Conservation (phyloP, 2,797 vertebrate species). For the Hephaestus fuliginosus region DNA sequence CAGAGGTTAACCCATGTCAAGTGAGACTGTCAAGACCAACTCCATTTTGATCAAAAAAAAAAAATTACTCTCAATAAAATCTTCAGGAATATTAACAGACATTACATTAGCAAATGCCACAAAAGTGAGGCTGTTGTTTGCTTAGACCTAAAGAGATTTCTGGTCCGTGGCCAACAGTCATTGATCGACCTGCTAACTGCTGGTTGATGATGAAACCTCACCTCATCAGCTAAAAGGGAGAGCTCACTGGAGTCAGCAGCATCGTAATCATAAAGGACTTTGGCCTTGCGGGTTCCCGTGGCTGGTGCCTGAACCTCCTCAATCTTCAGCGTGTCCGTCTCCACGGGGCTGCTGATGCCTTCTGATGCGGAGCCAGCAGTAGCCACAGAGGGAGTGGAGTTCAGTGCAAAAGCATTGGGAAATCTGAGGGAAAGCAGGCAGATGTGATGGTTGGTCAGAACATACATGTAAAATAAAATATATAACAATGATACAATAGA, state of each 20-base stretch:
- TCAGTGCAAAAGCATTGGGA: conserved; percentile 90
- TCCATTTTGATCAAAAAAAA: background rate
- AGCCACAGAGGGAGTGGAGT: conserved; percentile 77
- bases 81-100: background rate
- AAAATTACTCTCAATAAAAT: background rate
- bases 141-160: background rate
- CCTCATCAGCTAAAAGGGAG: conserved; percentile 94
- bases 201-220: conserved; percentile 67
- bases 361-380: conserved; percentile 80
- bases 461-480: background rate
- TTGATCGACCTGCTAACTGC: background rate
- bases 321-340: conserved; percentile 87
- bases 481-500: background rate
- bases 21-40: background rate
- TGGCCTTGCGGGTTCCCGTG: conserved; percentile 92
- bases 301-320: conserved; percentile 91
- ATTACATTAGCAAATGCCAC: background rate
- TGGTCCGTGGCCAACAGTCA: background rate
- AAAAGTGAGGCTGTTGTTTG: too few species aligned
- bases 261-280: conserved; percentile 95
- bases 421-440: conserved; percentile 78
- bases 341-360: conserved; percentile 68
- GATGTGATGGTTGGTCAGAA: background rate
- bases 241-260: conserved; percentile 94
- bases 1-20: background rate